Evolutionary conservation across 2,113 vertebrate species (phyloP), one percentile per base, ranked within the genome.

Genomic region (Microtus montanus): DNA sequence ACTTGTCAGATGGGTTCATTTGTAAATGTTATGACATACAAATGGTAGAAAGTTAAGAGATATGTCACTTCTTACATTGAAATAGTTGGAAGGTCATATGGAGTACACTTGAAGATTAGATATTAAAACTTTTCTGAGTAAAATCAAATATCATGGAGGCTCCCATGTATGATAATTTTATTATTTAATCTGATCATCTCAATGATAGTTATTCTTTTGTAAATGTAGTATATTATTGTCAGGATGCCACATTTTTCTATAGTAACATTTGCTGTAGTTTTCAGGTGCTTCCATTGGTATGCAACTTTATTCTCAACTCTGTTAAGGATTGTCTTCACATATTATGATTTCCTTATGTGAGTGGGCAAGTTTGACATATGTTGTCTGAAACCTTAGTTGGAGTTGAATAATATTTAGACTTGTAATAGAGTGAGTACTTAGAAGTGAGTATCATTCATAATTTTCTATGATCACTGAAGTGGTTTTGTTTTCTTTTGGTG

Each of bases 121-220:
- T 9, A 41, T 47, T 94, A 44, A 47, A 14, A 70, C n/a, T 28
- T 79, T 3, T 90, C 33, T 92, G 47, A 87, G 54, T 87, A 47
- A 91, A 93, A 84, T 30, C 7, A 87, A 79, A 63, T 66, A 49
- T 7, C 54, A 49, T 49, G 49, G 49, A 49, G 49, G 49, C 11
- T n/a, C 61, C 88, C 75, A 58, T 12, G 89, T 19, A 12, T 82
- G 49, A 3, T 73, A 58, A 47, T 68, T 95, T 95, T 75, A 47
- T 68, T 95, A 94, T 75, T n/a, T 68, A 93, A 61, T 92, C 8
- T 88, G 30, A 87, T 66, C 9, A 61, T 66, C 28, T 87, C 38
- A 70, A 10, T 15, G 0, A 2, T 78, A 20, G 38, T 86, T 22
- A 19, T 71, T 88, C 61, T 79, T 94, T 74, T 9, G 0, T 89